phyloP scores from a whole-genome alignment of 2,797 vertebrate genomes.

The Lutjanus argentimaculatus region DNA sequence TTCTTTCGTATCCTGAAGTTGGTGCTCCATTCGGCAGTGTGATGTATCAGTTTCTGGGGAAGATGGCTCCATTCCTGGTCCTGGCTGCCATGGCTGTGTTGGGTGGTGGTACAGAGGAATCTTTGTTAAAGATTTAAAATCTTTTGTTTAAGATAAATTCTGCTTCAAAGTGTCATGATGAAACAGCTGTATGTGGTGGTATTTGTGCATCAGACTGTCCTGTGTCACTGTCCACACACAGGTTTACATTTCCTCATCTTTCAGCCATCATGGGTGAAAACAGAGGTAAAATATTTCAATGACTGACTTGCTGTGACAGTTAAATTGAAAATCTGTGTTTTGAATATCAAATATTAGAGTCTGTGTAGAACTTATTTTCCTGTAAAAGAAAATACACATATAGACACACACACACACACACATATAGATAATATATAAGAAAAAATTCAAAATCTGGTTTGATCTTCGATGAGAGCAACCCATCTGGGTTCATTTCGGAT shows the following conservation, averaged over 20 bases:
- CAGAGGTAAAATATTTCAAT: slow-evolving; percentile 1
- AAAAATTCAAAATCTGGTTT: no score
- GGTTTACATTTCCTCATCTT: slow-evolving; percentile 90
- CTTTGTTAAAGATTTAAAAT: no score
- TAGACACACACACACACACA: no score
- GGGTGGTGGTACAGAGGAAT: slow-evolving; percentile 88
- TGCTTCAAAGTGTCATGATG: neutral
- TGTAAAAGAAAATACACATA: no score
- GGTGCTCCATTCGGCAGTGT: slow-evolving; percentile 92
- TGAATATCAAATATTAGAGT: no score
- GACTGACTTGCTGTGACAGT: neutral
- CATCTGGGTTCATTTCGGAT: no score
- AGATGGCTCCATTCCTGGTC: slow-evolving; percentile 91
- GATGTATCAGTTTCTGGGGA: slow-evolving; percentile 92
- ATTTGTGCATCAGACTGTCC: neutral
- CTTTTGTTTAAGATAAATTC: no score
- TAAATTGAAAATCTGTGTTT: no score
- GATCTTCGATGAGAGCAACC: no score
- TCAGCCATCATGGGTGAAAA: slow-evolving; percentile 80
- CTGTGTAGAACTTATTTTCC: neutral
- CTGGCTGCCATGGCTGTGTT: slow-evolving; percentile 89
- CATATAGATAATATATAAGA: no score
- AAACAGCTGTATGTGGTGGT: neutral
- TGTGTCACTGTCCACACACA: slow-evolving; percentile 57
- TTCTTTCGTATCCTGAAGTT: slow-evolving; percentile 74